phyloP scores from a whole-genome alignment of 2,888 invertebrate genomes.

The Lepidonotus clava region DNA sequence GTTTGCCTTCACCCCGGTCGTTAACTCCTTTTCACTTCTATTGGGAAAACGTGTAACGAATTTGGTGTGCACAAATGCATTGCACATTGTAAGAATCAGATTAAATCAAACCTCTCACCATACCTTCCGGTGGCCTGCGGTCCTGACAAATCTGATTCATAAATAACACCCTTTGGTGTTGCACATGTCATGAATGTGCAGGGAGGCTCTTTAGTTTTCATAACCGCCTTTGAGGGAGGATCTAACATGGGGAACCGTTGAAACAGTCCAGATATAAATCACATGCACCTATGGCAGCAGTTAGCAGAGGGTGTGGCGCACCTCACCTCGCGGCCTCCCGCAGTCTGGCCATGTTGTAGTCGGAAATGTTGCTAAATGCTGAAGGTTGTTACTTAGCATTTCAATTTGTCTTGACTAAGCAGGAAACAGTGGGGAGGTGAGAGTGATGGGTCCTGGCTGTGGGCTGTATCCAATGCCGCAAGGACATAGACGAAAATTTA shows the following conservation, averaged over 20 bases:
- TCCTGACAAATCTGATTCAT: neutral
- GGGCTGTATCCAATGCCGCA: no score
- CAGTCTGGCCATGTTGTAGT: neutral
- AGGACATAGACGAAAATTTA: no score
- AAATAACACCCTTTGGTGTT: no score
- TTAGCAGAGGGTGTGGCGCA: neutral
- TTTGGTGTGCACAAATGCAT: neutral
- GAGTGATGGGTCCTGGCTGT: neutral
- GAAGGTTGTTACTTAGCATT: conserved; percentile 10
- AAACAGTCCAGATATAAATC: no score
- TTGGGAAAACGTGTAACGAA: neutral
- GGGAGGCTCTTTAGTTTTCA: no score
- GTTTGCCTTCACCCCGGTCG: no score
- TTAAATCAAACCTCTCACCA: neutral
- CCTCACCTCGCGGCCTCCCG: neutral
- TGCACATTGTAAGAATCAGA: neutral
- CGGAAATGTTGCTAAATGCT: neutral
- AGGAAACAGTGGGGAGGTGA: neutral
- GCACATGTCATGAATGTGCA: no score
- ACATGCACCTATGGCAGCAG: neutral
- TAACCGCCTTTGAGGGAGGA: no score
- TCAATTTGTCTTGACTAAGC: conserved; percentile 11
- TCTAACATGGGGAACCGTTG: no score
- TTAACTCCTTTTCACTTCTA: no score
- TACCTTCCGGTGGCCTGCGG: neutral